A percentile compares a stretch with the other conserved stretches of the same genome.
Conservation (phyloP, 2,797 vertebrate genomes). For the Lemur catta region DNA sequence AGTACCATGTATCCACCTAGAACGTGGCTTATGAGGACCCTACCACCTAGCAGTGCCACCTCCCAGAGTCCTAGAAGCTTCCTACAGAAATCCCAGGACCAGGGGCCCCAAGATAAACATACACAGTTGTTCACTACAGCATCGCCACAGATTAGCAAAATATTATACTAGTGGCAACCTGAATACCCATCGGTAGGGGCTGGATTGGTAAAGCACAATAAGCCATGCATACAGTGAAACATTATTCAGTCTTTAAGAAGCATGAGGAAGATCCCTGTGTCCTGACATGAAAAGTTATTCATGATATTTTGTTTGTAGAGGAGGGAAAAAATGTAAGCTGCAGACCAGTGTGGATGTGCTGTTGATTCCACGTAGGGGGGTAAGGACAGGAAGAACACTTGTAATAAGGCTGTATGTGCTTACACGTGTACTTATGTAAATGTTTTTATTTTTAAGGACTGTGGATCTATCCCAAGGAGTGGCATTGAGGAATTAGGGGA, state of each 20-base stretch:
- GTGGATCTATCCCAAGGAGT: neutral
- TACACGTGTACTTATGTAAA: neutral
- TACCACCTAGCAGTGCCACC: neutral
- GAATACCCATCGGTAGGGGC: neutral
- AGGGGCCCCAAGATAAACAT: neutral
- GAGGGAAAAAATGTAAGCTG: neutral
- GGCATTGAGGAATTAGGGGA: too few species aligned
- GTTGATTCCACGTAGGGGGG: neutral
- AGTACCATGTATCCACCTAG: neutral
- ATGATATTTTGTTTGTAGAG: neutral
- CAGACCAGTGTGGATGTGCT: rapidly evolving
- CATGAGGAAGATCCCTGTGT: neutral
- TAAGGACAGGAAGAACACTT: neutral
- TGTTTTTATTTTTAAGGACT: neutral
- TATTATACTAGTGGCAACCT: neutral
- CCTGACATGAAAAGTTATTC: neutral
- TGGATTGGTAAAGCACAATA: neutral
- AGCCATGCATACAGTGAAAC: neutral
- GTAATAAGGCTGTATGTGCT: neutral
- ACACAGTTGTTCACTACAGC: neutral
- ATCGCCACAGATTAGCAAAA: neutral
- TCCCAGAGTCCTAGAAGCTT: neutral
- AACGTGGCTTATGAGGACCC: neutral
- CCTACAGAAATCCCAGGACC: neutral
- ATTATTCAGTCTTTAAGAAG: neutral